Base-by-base conservation (phyloP, 2,888 invertebrate species). In the Hydropsyche betteni region DNA sequence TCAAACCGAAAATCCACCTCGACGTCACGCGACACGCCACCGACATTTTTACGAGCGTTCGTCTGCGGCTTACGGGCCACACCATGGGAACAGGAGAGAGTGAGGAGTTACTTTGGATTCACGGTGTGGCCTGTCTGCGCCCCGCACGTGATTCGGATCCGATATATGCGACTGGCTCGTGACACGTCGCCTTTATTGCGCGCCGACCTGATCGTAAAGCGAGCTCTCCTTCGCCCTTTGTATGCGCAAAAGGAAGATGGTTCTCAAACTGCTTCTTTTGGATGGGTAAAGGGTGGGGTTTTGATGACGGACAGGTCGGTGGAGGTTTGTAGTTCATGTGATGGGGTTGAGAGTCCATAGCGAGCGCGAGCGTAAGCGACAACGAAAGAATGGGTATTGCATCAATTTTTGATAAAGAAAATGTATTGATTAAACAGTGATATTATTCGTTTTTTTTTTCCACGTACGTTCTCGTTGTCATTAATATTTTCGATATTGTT, bases 141-240 rank as follows among this genome's bases (percentile, higher is more conserved):
- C n/a, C 44, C 10, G 44, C 12, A 72, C 72, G 72, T 72, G 72
- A 72, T 72, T 58, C 72, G 72, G 58, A 58, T 72, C 44, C 72
- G 58, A 61, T 61, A 72, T 72, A 12, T 36, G 10, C 69, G 33
- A 16, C n/a, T 7, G 33, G 24, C 16, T 64, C 10, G 34, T 33
- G 51, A 14, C 69, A 44, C 50, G 44, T 69, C 50, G 51, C 38
- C 53, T 52, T 70, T 70, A 70, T 70, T 70, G 53, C 70, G 51
- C 33, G 12, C 33, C 70, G 52, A 51, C 24, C 33, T 51, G 53
- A 51, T 70, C 70, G 70, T 53, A 70, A 52, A 53, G 53, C 36
- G 70, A 34, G 34, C 24, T 34, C 64, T 64, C 34, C 64, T 16
- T 33, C 69, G 16, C 16, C 69, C 69, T 51, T 51, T 52, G 52